These are phyloP conservation scores for Agelaius phoeniceus DNA, from an alignment of 2,113 vertebrate genomes.

Conservation along the genomic window DNA sequence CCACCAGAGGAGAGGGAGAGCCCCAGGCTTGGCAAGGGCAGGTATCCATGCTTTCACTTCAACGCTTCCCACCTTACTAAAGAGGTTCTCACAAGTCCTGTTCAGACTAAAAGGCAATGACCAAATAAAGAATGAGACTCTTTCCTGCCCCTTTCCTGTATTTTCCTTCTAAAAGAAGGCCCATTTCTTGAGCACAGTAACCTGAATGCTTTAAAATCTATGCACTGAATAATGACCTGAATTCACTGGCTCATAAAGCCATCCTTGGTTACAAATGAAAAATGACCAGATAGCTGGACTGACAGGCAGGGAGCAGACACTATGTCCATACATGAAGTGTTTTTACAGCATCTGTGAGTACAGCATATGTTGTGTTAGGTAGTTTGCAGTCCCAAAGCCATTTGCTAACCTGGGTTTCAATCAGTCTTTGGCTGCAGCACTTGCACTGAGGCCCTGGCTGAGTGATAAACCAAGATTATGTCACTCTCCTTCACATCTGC, in stretches of 20 bases:
- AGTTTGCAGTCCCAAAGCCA: not conserved
- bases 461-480: not conserved
- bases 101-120: not conserved
- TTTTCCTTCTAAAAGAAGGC: not conserved
- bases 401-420: not conserved
- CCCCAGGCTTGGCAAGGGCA: fast-evolving
- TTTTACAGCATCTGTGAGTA: not conserved
- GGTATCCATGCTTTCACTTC: not conserved
- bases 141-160: not conserved
- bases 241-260: not conserved
- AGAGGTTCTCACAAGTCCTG: not conserved
- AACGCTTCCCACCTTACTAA: not conserved
- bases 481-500: constrained; percentile 24
- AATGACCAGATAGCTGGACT: not conserved
- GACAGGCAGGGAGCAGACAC: not conserved
- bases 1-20: not conserved
- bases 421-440: not conserved
- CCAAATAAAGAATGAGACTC: not conserved
- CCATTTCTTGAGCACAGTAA: not conserved
- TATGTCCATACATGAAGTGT: not conserved
- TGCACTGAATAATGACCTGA: not conserved
- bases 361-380: not conserved
- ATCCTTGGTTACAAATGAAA: not conserved
- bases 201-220: not conserved
- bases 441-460: not conserved